Evolutionary conservation across 2,797 vertebrate species (phyloP).

Genomic region (Rhinogobio ventralis): DNA sequence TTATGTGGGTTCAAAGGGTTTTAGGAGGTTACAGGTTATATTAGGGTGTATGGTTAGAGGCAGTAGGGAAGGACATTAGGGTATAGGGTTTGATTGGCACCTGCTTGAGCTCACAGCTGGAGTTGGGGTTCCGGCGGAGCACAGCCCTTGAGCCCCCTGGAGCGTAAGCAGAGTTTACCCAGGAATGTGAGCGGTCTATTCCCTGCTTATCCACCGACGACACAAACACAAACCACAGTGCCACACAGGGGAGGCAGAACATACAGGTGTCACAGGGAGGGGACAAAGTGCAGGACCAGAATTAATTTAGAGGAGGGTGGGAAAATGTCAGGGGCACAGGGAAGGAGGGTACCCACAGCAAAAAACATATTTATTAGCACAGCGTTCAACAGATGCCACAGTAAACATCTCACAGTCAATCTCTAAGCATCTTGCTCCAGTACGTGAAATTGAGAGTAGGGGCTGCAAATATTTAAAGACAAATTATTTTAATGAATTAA

Average conservation of each 20-base stretch:
- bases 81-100: constrained; percentile 76
- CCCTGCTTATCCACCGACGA: constrained; percentile 82
- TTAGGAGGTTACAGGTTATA: not conserved
- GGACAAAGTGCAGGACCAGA: constrained; percentile 45
- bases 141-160: constrained; percentile 91
- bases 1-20: not conserved
- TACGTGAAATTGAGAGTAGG: constrained; percentile 18
- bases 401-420: constrained; percentile 39
- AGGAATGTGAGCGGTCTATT: constrained; percentile 95
- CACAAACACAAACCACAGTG: constrained; percentile 66
- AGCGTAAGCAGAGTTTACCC: constrained; percentile 95
- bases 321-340: constrained; percentile 26
- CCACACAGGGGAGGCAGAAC: constrained; percentile 48
- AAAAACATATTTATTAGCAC: constrained; percentile 59
- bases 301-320: constrained; percentile 60
- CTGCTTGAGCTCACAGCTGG: constrained; percentile 93
- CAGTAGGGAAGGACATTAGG: constrained; percentile 42
- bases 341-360: constrained; percentile 20
- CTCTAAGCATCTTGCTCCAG: constrained; percentile 29
- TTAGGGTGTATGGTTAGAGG: not conserved
- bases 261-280: constrained; percentile 53
- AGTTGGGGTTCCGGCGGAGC: constrained; percentile 88
- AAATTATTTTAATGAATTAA: not conserved
- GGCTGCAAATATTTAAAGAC: not conserved
- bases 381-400: constrained; percentile 57